phyloP scores from a whole-genome alignment of 2,888 invertebrate species.

The Drepanosiphum platanoidis region DNA sequence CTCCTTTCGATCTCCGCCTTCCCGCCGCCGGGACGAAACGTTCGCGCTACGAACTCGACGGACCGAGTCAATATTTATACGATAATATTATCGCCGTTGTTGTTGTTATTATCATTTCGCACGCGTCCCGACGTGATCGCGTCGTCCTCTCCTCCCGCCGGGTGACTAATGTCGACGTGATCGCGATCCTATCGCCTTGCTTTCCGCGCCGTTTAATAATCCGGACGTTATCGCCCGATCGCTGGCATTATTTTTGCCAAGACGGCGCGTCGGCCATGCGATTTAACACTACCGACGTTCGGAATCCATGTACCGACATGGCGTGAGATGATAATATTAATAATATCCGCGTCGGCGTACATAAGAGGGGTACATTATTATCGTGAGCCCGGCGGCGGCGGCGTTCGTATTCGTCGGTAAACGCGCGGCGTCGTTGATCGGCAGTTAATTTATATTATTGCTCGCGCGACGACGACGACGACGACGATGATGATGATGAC shows the following conservation, averaged over 20 bases:
- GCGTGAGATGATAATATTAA: too few species aligned
- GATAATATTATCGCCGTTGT: too few species aligned
- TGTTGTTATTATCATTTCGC: not conserved
- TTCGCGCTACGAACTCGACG: too few species aligned
- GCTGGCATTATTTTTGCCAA: not conserved
- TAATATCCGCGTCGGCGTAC: too few species aligned
- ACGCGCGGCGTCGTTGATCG: not conserved
- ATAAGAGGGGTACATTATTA: too few species aligned
- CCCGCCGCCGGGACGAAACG: too few species aligned
- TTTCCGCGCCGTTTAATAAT: not conserved
- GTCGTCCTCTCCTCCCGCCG: not conserved
- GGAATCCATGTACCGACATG: not conserved
- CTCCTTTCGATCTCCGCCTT: too few species aligned
- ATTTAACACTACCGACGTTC: not conserved
- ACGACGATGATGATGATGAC: not conserved
- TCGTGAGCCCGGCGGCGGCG: too few species aligned
- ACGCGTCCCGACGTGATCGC: not conserved
- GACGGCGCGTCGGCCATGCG: not conserved
- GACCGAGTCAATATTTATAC: too few species aligned
- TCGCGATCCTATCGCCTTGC: not conserved
- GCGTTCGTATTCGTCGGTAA: not conserved
- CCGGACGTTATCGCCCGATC: not conserved
- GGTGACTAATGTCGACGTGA: not conserved
- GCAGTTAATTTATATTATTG: not conserved
- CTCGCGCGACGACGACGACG: not conserved